Percentiles rank a stretch among this genome's conserved stretches.
Evolutionary conservation across 2,888 invertebrate species (phyloP).

Genomic region (Phengaris alcon): DNA sequence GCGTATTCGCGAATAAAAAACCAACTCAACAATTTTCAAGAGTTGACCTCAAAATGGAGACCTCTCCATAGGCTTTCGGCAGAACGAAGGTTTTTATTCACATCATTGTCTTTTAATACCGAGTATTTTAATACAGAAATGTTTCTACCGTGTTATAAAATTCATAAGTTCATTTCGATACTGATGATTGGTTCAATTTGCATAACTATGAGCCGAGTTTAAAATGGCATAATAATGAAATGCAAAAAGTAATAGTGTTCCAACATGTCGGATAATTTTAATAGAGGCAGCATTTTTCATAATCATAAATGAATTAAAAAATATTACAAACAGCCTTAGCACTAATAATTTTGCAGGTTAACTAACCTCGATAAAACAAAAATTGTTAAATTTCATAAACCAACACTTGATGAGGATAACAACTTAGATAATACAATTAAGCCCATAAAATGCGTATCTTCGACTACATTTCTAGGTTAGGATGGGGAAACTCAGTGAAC

Average conservation of each 20-base stretch:
- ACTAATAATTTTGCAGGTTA: no score
- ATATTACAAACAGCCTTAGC: no score
- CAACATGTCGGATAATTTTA: not conserved
- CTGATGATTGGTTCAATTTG: conserved; percentile 19
- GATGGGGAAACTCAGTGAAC: no score
- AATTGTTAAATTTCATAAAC: no score
- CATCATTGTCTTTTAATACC: conserved; percentile 22
- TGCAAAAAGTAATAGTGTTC: conserved; percentile 10
- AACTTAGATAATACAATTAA: no score
- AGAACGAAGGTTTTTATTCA: not conserved
- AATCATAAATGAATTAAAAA: no score
- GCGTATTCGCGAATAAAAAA: conserved; percentile 10
- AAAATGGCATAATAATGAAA: conserved; percentile 14
- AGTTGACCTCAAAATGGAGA: conserved; percentile 22
- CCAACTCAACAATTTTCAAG: conserved; percentile 26
- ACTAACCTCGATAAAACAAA: no score
- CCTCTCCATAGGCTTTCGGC: conserved; percentile 19
- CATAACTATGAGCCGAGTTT: conserved; percentile 8
- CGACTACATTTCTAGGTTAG: no score
- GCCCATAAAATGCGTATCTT: no score
- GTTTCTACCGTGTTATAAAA: conserved; percentile 11
- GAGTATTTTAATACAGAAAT: conserved; percentile 11
- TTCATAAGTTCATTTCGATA: conserved; percentile 17
- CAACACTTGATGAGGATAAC: no score
- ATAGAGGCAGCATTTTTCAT: not conserved